Evolutionary conservation across 2,797 vertebrate genomes (phyloP).

Genomic region (Periparus ater): DNA sequence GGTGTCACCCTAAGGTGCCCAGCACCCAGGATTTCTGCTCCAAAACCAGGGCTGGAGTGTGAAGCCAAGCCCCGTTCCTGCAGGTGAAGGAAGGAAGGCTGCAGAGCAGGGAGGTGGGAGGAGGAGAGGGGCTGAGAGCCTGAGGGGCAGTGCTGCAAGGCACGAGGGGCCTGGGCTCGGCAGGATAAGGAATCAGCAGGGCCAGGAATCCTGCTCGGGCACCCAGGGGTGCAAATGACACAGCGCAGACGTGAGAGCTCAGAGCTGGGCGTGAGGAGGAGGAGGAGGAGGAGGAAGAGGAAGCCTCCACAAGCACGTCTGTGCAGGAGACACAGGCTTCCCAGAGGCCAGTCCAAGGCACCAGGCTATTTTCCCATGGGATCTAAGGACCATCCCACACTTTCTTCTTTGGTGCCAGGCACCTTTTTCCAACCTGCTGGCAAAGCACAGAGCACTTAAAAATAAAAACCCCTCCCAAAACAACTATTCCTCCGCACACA

Average conservation of each 20-base stretch:
- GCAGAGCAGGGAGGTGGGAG: not conserved
- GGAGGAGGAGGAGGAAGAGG: not conserved
- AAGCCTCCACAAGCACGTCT: conserved; percentile 39
- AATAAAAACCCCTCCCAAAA: conserved; percentile 68
- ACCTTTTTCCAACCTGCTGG: conserved; percentile 56
- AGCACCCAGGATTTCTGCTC: not conserved
- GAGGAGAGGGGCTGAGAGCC: not conserved
- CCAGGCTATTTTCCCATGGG: conserved; percentile 58
- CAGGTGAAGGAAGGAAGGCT: not conserved
- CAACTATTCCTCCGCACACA: conserved; percentile 45
- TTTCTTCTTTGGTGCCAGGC: conserved; percentile 50
- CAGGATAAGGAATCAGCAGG: not conserved
- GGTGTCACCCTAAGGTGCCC: not conserved
- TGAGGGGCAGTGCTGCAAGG: not conserved
- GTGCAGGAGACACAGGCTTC: conserved; percentile 52
- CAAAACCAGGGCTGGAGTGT: not conserved
- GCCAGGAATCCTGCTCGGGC: not conserved
- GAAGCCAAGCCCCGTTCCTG: not conserved
- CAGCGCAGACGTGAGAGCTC: not conserved
- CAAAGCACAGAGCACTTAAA: conserved; percentile 32
- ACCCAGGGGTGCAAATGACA: conserved; percentile 5
- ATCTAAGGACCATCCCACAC: conserved; percentile 60
- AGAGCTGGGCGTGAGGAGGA: not conserved
- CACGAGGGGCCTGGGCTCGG: rapidly evolving
- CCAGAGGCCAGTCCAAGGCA: conserved; percentile 36